Base-by-base conservation (phyloP, 2,797 vertebrate genomes). In the Lutjanus campechanus region DNA sequence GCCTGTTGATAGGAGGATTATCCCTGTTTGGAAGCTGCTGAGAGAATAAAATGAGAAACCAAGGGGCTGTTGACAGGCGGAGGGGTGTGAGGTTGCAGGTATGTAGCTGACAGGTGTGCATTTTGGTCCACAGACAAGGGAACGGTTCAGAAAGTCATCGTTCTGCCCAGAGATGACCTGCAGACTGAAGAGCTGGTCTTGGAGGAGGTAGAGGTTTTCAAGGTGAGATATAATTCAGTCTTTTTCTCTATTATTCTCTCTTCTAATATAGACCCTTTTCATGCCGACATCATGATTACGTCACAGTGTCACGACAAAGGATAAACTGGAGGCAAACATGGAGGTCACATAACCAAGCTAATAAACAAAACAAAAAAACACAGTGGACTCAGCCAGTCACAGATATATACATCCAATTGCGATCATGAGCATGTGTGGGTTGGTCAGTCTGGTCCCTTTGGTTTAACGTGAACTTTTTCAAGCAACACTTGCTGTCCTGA, bases 71-170 rank as follows among this genome's bases (percentile, higher is more conserved):
- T 85, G 85, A 86, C 74, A 87, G 77, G 60, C 2, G 8, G 61
- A 36, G 19, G 63, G 46, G 51, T 29, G 84, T 56, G 76, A 61
- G 65, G 69, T 46, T 65, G 71, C 69, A 81, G 75, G 82, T 86
- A 66, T 89, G 80, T 55, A 22, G 69, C 66, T 93, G 76, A 90
- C 67, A 65, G 69, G 76, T 88, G 80, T 90, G 83, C 71, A 50
- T 85, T 89, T 73, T 90, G 76, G 7, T 82, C 73, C 78, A 63
- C 95, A 99, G 98, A 99, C 93, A 96, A 92, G 77, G 98, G 98
- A 69, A 98, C 98, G 0, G 98, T 99, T 71, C 98, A 99, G 96
- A 99, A 99, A 91, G 97, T 99, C 85, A 99, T 99, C 0, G 98
- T 99, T 47, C 94, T 99, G 71, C 98, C 98, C 77, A 97, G 96